Evolutionary conservation across 2,797 vertebrate genomes (phyloP), one percentile per base, ranked within the genome.

Genomic region (Chloroceryle inda): DNA sequence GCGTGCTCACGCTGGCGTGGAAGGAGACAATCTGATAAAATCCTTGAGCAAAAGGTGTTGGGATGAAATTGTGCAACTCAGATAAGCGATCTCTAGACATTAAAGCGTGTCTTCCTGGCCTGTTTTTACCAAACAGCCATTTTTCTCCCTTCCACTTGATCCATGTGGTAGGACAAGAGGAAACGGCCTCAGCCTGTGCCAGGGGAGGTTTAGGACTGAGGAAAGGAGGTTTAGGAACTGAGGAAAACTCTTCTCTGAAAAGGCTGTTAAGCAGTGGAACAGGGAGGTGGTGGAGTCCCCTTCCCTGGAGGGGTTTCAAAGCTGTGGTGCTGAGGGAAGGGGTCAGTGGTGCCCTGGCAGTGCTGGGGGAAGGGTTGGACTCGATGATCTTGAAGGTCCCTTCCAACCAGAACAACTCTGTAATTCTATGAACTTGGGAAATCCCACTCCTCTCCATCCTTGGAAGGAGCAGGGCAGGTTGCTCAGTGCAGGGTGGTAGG

Each of bases 11-110:
- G 21, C 94, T 88, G 35, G 93, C 2, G 2, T 35, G 62, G 62
- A 69, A 69, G 61, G 87, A 67, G 33, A 75, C 44, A 62, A 88
- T 93, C 94, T 93, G 95, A 96, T 96, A 73, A 95, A 68, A 66
- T 11, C 62, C 76, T 20, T 20, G 68, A 85, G 88, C 91, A 72
- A 38, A 87, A 90, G 66, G 68, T 83, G 86, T 78, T 56, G 40
- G 95, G 85, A 35, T 91, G 63, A 56, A 76, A 13, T 95, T 95
- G 90, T 62, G 91, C 95, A 96, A 95, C 29, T 5, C 19, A 90
- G 92, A 92, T 94, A 52, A 93, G 16, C 5, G 3, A 94, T 88
- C 91, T 95, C 42, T 29, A 87, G 91, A 82, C 78, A 13, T 37
- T 8, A 42, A 64, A 82, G 10, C 47, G 13, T 37, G 56, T 74